Conservation (phyloP, 2,888 invertebrate species). For the Coronaproctus castanopsis region DNA sequence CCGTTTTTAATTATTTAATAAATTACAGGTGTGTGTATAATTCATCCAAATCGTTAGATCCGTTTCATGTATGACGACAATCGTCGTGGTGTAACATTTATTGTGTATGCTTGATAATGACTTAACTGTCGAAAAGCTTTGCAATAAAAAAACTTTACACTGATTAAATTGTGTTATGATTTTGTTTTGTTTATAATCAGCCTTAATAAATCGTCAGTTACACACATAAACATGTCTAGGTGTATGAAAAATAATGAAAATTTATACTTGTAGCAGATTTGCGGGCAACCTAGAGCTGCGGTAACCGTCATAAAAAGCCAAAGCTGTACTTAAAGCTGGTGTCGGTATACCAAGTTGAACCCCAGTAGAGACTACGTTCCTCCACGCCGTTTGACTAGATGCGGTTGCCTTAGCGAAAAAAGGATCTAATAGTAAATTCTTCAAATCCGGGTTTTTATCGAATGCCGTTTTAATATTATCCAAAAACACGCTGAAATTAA, state of each 20-base stretch:
- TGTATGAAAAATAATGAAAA: neutral
- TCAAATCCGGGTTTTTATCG: constrained; percentile 63
- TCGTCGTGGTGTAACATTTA: too few relatives aligned
- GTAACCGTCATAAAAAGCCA: constrained; percentile 95
- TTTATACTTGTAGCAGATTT: constrained; percentile 68
- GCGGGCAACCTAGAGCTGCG: constrained; percentile 71
- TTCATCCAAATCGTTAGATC: too few relatives aligned
- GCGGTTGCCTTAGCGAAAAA: constrained; percentile 76
- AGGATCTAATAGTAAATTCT: constrained; percentile 73
- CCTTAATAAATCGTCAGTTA: too few relatives aligned
- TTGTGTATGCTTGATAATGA: too few relatives aligned
- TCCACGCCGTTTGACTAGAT: constrained; percentile 61
- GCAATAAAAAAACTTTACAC: too few relatives aligned
- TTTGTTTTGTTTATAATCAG: too few relatives aligned
- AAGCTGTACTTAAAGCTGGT: constrained; percentile 78
- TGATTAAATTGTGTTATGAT: too few relatives aligned
- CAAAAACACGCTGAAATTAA: constrained; percentile 45
- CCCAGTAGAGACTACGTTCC: constrained; percentile 54
- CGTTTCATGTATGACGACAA: too few relatives aligned
- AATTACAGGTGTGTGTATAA: too few relatives aligned
- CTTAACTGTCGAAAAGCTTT: too few relatives aligned
- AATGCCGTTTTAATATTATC: constrained; percentile 86
- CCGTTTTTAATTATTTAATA: too few relatives aligned
- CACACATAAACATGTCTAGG: too few relatives aligned
- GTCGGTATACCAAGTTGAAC: constrained; percentile 68